These are phyloP conservation scores for Chironomus tentans DNA, from an alignment of 2,888 invertebrate species.

Conservation along the genomic window DNA sequence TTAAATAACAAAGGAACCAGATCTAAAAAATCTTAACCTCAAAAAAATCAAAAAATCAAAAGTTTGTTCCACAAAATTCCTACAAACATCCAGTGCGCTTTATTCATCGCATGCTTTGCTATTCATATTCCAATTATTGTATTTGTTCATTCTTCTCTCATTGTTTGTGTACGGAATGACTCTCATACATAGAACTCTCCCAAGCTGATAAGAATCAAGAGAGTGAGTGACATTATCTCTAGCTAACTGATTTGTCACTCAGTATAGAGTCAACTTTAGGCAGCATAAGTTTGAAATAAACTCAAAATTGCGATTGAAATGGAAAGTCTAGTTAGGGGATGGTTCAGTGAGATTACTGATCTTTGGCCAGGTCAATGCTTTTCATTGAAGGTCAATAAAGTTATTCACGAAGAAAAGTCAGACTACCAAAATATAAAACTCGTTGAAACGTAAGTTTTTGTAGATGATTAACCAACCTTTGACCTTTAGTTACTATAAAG, in stretches of 20 bases:
- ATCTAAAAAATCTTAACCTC: no score
- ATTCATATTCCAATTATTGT: no score
- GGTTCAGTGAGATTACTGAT: conserved; percentile 88
- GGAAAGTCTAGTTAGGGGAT: conserved; percentile 49
- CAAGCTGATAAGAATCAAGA: no score
- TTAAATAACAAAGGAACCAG: no score
- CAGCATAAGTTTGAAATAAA: not conserved
- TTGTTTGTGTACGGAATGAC: no score
- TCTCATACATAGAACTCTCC: no score
- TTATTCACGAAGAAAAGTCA: conserved; percentile 71
- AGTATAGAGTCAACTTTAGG: not conserved
- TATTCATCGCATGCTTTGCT: no score
- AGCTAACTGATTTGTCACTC: not conserved
- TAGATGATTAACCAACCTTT: not conserved
- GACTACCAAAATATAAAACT: conserved; percentile 78
- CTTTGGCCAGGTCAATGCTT: conserved; percentile 87
- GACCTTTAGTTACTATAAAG: not conserved
- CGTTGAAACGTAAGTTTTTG: conserved; percentile 56
- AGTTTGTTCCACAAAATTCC: no score
- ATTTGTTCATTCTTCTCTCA: no score
- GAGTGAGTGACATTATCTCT: not conserved
- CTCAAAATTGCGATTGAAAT: not conserved
- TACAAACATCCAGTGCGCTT: no score
- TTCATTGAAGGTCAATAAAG: conserved; percentile 71
- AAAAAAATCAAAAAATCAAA: no score